Evolutionary conservation across 2,797 vertebrate species (phyloP).

Genomic region (Phalanger gymnotis): DNA sequence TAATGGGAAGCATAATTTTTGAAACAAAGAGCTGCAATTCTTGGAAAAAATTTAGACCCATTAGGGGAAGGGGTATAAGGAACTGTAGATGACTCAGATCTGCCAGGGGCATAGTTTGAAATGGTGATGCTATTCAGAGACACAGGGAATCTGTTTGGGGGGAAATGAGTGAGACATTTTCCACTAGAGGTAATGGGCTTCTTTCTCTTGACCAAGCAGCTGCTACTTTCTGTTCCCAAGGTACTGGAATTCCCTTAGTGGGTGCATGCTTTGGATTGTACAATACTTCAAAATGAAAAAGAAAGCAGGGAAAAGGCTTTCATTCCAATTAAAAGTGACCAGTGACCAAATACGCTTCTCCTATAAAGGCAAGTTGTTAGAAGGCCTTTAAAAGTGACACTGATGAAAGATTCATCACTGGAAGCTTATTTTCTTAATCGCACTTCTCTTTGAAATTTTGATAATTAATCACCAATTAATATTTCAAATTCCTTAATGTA

Average conservation of each 20-base stretch:
- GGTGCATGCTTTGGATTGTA: background rate
- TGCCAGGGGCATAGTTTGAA: too few relatives aligned
- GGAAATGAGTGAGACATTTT: rapidly evolving
- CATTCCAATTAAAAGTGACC: background rate
- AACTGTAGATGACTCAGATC: background rate
- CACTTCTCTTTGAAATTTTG: background rate
- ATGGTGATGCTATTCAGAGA: rapidly evolving
- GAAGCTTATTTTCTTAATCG: background rate
- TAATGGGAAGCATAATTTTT: too few relatives aligned
- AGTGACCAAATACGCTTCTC: background rate
- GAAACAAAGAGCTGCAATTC: background rate
- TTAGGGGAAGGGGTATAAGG: rapidly evolving
- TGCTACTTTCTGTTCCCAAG: background rate
- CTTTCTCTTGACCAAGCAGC: rapidly evolving
- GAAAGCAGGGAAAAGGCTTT: background rate
- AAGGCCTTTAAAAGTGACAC: background rate
- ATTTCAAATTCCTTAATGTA: rapidly evolving
- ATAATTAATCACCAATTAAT: background rate
- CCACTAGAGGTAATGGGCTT: rapidly evolving
- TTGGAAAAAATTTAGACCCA: rapidly evolving
- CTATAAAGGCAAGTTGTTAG: background rate
- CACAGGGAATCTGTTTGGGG: rapidly evolving
- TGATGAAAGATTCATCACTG: background rate
- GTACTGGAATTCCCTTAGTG: background rate
- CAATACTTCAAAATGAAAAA: background rate